Conservation (phyloP, 2,113 vertebrate genomes). For the Aleadryas rufinucha region DNA sequence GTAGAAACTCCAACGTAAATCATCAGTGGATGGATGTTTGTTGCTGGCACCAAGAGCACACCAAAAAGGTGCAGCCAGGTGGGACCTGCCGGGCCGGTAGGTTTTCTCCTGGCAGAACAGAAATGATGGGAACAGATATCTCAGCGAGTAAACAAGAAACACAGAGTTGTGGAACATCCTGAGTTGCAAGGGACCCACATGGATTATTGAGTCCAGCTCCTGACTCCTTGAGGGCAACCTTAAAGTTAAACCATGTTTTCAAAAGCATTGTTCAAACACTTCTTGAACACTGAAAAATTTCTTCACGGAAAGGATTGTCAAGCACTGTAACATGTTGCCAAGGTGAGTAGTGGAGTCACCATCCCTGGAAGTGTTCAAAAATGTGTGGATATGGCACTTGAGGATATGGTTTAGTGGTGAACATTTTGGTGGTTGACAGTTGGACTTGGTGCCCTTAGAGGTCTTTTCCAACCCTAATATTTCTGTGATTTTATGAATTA, state of each 20-base stretch:
- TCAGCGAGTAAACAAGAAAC: neutral
- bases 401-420: neutral
- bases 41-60: neutral
- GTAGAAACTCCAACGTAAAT: accelerated
- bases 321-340: neutral
- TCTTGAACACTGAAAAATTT: neutral
- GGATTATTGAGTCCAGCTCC: neutral
- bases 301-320: neutral
- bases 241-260: neutral
- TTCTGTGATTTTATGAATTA: neutral
- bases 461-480: neutral
- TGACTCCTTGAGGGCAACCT: neutral
- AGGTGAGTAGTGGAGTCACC: too few species aligned
- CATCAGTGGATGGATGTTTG: neutral
- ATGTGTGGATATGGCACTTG: neutral
- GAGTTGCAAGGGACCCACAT: neutral
- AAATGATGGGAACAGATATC: neutral
- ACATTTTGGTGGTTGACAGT: too few species aligned
- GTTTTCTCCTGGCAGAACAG: neutral
- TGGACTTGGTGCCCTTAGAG: neutral
- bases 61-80: accelerated
- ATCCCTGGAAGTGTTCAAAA: neutral
- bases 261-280: neutral
- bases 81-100: neutral
- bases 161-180: neutral